A percentile compares a stretch with the other conserved stretches of the same genome.
Conservation (phyloP, 2,113 vertebrate genomes). For the Microtus montanus region DNA sequence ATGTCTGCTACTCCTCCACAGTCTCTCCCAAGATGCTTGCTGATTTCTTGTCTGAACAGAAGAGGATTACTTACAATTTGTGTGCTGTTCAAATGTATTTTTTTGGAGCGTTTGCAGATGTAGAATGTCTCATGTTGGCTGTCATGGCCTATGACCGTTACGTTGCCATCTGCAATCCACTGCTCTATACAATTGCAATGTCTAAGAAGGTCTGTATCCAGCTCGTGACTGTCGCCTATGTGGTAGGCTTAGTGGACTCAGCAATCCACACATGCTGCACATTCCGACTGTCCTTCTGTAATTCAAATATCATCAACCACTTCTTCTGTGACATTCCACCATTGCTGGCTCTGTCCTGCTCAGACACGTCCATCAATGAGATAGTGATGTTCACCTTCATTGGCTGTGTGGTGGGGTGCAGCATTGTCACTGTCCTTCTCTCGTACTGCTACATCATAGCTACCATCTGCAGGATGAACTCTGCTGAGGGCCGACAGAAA, state of each 20-base stretch:
- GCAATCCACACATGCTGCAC: slow-evolving; percentile 29
- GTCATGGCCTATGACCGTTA: slow-evolving; percentile 77
- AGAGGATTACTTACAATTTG: slow-evolving; percentile 49
- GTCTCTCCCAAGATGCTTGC: slow-evolving; percentile 67
- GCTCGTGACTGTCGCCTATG: not conserved
- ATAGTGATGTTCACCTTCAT: slow-evolving; percentile 33
- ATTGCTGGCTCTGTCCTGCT: slow-evolving; percentile 58
- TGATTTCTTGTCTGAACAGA: slow-evolving; percentile 60
- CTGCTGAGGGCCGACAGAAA: slow-evolving; percentile 38
- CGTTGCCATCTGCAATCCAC: slow-evolving; percentile 71
- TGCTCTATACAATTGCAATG: slow-evolving; percentile 64
- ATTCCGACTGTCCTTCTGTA: slow-evolving; percentile 56
- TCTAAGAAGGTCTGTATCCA: not conserved
- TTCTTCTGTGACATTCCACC: slow-evolving; percentile 73
- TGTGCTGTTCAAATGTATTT: slow-evolving; percentile 72
- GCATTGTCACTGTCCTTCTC: slow-evolving; percentile 61
- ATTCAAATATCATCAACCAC: slow-evolving; percentile 62
- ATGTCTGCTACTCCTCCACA: slow-evolving; percentile 65
- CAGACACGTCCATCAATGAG: slow-evolving; percentile 43
- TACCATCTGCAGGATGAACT: slow-evolving; percentile 65
- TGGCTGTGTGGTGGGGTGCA: slow-evolving; percentile 61
- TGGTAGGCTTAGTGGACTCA: slow-evolving; percentile 26
- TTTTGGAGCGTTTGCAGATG: slow-evolving; percentile 58
- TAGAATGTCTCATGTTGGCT: slow-evolving; percentile 70
- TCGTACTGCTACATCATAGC: slow-evolving; percentile 62